A percentile compares a stretch with the other conserved stretches of the same genome.
Conservation (phyloP, 2,797 vertebrate species). For the Halcyon chelicuti region DNA sequence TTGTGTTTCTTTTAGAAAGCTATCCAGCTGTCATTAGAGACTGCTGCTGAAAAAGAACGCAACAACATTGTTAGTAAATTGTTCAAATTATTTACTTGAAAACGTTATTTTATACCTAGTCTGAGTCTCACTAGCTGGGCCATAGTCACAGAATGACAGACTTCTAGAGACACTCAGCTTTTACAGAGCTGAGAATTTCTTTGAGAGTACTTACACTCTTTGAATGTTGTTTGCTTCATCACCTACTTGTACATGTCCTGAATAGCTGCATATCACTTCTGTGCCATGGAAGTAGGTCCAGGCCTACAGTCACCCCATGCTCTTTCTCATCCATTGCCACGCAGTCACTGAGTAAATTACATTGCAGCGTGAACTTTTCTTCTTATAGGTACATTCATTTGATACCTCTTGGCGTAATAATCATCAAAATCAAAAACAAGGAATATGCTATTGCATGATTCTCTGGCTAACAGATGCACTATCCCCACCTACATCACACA, state of each 20-base stretch:
- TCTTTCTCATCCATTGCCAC: not conserved
- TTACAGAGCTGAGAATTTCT: not conserved
- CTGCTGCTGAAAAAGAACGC: not conserved
- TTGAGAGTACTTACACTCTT: not conserved
- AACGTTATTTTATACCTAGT: not conserved
- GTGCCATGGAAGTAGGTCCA: not conserved
- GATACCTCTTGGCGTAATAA: not conserved
- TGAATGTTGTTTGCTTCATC: not conserved
- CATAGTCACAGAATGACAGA: not conserved
- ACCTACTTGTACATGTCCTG: not conserved
- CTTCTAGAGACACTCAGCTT: not conserved
- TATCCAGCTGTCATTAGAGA: not conserved
- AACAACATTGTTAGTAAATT: not conserved
- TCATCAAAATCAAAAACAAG: not conserved
- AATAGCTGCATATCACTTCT: not conserved
- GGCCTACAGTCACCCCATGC: not conserved
- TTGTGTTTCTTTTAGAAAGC: not conserved
- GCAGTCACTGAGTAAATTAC: not conserved
- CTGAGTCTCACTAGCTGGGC: not conserved
- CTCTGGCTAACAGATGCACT: slow-evolving; percentile 20
- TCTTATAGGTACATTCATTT: not conserved
- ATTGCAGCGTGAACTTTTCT: not conserved
- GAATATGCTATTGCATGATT: not conserved
- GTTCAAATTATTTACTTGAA: not conserved
- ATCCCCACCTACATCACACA: not conserved